These are phyloP conservation scores for Drosophila vallismaia DNA, from an alignment of 2,888 invertebrate species.

Conservation along the genomic window DNA sequence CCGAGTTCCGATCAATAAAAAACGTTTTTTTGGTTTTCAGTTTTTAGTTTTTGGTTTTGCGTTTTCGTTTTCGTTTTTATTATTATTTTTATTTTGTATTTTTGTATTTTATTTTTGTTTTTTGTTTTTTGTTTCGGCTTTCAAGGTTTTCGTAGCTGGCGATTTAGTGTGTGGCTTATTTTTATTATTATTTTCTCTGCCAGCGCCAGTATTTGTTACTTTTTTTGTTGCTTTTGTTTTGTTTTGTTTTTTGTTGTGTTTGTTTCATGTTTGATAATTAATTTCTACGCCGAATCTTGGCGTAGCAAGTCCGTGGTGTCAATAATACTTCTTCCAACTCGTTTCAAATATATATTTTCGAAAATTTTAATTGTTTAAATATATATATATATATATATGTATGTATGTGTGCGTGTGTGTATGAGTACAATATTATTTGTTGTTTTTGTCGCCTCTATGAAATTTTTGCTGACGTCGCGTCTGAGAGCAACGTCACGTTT, in stretches of 20 bases:
- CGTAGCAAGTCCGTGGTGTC: neutral
- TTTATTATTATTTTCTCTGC: constrained; percentile 28
- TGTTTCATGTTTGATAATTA: constrained; percentile 37
- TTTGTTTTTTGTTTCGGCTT: constrained; percentile 19
- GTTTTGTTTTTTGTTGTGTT: constrained; percentile 23
- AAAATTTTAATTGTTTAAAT: constrained; percentile 13
- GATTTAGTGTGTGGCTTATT: constrained; percentile 18
- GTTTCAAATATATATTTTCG: constrained; percentile 4
- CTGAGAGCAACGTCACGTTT: constrained; percentile 25
- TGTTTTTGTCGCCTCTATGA: constrained; percentile 37
- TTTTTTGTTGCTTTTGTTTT: neutral
- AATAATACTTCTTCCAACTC: too few relatives aligned
- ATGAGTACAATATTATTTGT: constrained; percentile 13
- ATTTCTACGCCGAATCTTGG: constrained; percentile 32
- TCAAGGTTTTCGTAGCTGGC: constrained; percentile 38
- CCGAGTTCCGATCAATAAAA: constrained; percentile 46
- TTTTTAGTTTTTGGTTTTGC: constrained; percentile 15
- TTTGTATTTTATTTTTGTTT: constrained; percentile 14
- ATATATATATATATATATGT: too few relatives aligned
- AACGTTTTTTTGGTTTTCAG: constrained; percentile 19
- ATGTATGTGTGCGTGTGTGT: neutral
- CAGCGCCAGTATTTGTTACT: constrained; percentile 8
- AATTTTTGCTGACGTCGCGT: constrained; percentile 53
- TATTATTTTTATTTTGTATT: constrained; percentile 2
- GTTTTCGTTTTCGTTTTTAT: constrained; percentile 15